Conservation (phyloP, 2,113 vertebrate genomes). For the Phaethornis superciliosus region DNA sequence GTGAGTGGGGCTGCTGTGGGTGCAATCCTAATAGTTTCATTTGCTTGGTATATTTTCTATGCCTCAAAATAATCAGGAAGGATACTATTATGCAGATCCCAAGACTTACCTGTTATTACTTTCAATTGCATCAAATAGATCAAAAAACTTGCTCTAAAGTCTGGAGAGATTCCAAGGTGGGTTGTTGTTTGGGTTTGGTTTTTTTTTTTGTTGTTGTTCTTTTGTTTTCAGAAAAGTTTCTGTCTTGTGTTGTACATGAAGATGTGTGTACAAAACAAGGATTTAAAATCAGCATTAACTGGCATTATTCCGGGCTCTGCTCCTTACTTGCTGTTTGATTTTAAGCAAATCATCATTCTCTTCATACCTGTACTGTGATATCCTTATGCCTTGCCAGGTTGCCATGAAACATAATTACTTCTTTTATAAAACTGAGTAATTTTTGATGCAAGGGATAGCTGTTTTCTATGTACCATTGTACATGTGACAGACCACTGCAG, state of each 20-base stretch:
- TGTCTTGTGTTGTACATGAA: not conserved
- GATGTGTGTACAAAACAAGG: not conserved
- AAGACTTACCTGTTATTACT: constrained; percentile 28
- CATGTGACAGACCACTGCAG: not conserved
- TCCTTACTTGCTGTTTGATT: not conserved
- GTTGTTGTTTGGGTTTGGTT: not conserved
- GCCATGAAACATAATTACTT: not conserved
- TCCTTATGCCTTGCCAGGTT: not conserved
- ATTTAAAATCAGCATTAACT: constrained; percentile 8
- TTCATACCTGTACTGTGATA: not conserved
- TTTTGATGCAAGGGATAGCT: not conserved
- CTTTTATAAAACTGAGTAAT: not conserved
- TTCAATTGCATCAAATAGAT: constrained; percentile 24
- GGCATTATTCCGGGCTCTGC: not conserved
- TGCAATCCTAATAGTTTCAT: not conserved
- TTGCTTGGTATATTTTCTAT: constrained; percentile 47
- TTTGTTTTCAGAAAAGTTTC: not conserved
- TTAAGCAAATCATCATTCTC: not conserved
- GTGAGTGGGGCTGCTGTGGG: constrained; percentile 12
- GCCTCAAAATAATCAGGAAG: constrained; percentile 22
- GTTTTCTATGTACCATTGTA: not conserved
- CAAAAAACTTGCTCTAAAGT: not conserved
- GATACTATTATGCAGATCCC: not conserved
- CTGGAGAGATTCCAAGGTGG: constrained; percentile 6
- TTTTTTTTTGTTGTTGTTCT: no score